These are phyloP conservation scores for Drosophila testacea DNA, from an alignment of 2,888 invertebrate species.

Conservation along the genomic window DNA sequence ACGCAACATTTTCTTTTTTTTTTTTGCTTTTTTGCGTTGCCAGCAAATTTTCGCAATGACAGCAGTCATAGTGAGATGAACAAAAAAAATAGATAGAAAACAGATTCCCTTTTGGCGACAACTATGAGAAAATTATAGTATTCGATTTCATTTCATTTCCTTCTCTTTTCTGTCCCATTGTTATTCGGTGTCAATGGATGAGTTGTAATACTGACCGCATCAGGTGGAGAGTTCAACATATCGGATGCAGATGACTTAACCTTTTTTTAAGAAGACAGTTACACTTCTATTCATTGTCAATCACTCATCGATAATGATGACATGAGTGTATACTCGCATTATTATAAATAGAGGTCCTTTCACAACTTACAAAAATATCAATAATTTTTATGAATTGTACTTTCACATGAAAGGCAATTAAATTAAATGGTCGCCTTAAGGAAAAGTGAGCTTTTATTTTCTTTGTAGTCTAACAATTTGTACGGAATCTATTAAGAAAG, in stretches of 20 bases:
- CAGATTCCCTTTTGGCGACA: conserved; percentile 3
- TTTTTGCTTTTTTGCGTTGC: conserved; percentile 18
- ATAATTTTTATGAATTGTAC: background rate
- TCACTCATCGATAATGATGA: background rate
- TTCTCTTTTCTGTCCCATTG: conserved; percentile 1
- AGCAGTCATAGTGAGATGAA: conserved; percentile 24
- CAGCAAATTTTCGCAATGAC: conserved; percentile 44
- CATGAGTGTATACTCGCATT: background rate
- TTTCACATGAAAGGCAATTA: too few relatives aligned
- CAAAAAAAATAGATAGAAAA: too few relatives aligned
- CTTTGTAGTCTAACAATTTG: background rate
- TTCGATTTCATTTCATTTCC: conserved; percentile 1
- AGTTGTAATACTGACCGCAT: conserved; percentile 1
- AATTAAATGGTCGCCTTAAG: too few relatives aligned
- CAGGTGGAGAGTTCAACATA: background rate
- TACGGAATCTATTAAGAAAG: background rate
- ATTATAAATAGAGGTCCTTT: background rate
- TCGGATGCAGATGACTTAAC: conserved; percentile 13
- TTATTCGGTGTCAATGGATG: conserved; percentile 4
- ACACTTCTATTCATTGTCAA: background rate
- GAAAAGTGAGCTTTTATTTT: background rate
- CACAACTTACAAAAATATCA: background rate
- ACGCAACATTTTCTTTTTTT: conserved; percentile 28
- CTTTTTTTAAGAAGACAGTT: background rate
- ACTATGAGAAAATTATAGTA: conserved; percentile 11